phyloP scores from a whole-genome alignment of 2,888 invertebrate species.

The Deilephila elpenor region DNA sequence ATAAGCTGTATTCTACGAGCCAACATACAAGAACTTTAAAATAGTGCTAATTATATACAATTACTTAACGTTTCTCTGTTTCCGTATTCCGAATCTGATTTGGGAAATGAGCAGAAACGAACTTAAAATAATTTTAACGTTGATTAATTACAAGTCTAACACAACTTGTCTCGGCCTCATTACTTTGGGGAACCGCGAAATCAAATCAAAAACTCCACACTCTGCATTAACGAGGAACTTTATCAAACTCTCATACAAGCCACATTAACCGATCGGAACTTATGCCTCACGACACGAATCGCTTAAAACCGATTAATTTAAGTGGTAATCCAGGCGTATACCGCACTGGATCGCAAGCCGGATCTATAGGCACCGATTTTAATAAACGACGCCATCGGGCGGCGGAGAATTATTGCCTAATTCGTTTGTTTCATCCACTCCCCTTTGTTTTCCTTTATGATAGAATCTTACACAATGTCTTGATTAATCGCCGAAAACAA shows the following conservation, averaged over 20 bases:
- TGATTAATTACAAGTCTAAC: not conserved
- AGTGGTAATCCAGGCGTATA: constrained; percentile 54
- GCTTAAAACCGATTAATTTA: constrained; percentile 61
- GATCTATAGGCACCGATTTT: constrained; percentile 58
- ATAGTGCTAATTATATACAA: not conserved
- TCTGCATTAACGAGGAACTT: not conserved
- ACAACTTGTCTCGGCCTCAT: not conserved
- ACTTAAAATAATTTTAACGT: not conserved
- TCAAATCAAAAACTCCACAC: constrained; percentile 2
- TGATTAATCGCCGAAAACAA: constrained; percentile 44
- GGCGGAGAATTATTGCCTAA: constrained; percentile 67
- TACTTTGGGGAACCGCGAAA: not conserved
- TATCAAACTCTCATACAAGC: constrained; percentile 1
- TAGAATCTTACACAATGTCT: constrained; percentile 40
- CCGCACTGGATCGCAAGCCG: constrained; percentile 39
- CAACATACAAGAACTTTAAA: too few species aligned
- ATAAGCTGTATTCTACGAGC: too few species aligned
- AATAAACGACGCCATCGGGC: constrained; percentile 71
- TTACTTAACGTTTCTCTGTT: not conserved
- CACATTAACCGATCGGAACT: constrained; percentile 12
- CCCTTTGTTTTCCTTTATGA: constrained; percentile 50
- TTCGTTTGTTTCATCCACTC: constrained; percentile 51
- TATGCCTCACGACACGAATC: constrained; percentile 17
- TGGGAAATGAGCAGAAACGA: not conserved
- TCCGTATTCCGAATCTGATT: not conserved